phyloP scores from a whole-genome alignment of 92 coral and sea anemone species.

The Umimayanthus chanpuru region DNA sequence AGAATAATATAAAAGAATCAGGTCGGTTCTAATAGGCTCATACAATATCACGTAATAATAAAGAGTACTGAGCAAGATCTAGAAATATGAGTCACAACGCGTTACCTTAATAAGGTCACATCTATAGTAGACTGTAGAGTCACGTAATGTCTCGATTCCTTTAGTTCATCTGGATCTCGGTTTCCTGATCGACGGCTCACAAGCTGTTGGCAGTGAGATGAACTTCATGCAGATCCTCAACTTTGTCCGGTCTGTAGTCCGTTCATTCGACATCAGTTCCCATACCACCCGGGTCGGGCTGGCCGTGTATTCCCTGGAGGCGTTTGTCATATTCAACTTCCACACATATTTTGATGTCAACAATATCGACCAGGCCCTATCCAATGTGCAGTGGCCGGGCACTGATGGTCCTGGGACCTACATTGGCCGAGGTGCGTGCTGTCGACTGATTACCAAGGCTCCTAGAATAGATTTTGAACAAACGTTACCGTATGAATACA shows the following conservation, averaged over 20 bases:
- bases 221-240: slow-evolving; percentile 88
- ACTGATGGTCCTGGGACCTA: slow-evolving; percentile 93
- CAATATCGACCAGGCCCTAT: slow-evolving; percentile 78
- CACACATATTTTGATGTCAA: slow-evolving; percentile 84
- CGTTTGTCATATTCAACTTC: slow-evolving; percentile 86
- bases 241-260: slow-evolving; percentile 82
- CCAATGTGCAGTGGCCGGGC: slow-evolving; percentile 82
- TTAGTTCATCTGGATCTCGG: slow-evolving; percentile 83
- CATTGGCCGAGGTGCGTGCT: slow-evolving; percentile 69
- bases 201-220: slow-evolving; percentile 73
- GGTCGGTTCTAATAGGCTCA: no score
- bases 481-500: background rate
- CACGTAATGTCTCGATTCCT: no score
- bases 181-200: slow-evolving; percentile 92
- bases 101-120: no score
- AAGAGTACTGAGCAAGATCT: no score
- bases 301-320: slow-evolving; percentile 80
- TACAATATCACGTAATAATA: no score
- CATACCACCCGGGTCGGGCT: slow-evolving; percentile 77
- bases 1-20: no score
- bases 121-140: no score
- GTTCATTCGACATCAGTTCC: slow-evolving; percentile 74
- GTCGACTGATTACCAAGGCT: background rate
- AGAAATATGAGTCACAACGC: no score
- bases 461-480: background rate